A percentile compares a stretch with the other conserved stretches of the same genome.
Evolutionary conservation across 2,888 invertebrate genomes (phyloP).

Genomic region (Diplazon laetatorius): DNA sequence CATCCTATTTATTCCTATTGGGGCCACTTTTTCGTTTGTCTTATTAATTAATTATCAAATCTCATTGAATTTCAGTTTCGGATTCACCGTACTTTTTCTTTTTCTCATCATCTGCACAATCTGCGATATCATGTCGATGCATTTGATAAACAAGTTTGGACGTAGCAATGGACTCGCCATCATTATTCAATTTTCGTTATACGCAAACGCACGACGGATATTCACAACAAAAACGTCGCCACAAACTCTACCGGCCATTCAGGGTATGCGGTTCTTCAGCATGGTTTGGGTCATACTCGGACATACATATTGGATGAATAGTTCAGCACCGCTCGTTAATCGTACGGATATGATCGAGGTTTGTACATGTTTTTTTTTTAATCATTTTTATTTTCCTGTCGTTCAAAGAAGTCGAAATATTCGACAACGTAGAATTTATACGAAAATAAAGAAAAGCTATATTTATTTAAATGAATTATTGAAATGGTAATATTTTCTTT

Average conservation of each 20-base stretch:
- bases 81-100: constrained; percentile 64
- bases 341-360: constrained; percentile 79
- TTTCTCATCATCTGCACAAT: constrained; percentile 70
- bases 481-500: no score
- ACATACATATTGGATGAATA: constrained; percentile 80
- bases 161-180: not conserved
- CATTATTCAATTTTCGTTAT: constrained; percentile 80
- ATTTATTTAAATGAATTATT: constrained; percentile 23
- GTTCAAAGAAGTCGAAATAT: no score
- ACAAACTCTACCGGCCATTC: constrained; percentile 79
- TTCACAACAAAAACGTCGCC: constrained; percentile 72
- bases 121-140: constrained; percentile 61
- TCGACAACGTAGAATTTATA: no score
- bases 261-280: constrained; percentile 84
- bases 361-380: constrained; percentile 62
- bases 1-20: no score
- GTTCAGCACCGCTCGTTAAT: constrained; percentile 79
- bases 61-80: constrained; percentile 64
- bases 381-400: no score
- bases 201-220: constrained; percentile 79
- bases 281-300: constrained; percentile 83
- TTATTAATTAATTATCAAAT: no score
- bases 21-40: no score
- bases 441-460: not conserved
- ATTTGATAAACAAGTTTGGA: not conserved